Evolutionary conservation across 2,113 vertebrate genomes (phyloP), one percentile per base, ranked within the genome.

Genomic region (Tetrao urogallus): DNA sequence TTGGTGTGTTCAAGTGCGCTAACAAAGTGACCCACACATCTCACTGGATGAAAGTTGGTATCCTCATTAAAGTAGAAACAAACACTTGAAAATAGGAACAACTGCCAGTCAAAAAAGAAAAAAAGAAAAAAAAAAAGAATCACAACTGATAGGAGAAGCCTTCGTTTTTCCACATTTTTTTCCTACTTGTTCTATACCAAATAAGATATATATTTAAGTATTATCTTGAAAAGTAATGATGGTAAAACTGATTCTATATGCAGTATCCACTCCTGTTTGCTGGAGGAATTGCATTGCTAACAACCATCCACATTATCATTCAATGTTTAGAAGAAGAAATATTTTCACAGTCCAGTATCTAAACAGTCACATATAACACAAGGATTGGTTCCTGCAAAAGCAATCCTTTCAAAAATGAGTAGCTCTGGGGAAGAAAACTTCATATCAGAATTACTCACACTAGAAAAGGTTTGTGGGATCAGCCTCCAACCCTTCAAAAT

Each of bases 1-100:
- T 97, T 94, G 65, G 96, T 96, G 94, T 95, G 94, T 97, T 95
- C 84, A 90, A 95, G 96, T 80, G 86, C 52, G 16, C 95, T 97
- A 97, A 98, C 97, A 98, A 97, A 98, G 97, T 98, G 98, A 97
- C 96, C 96, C 90, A 93, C 88, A 95, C 97, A 95, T 96, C 97
- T 98, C 96, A 90, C 96, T 90, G 92, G 98, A 98, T 98, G 96
- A 98, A 98, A 98, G 98, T 97, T 98, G 96, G 86, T 97, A 93
- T 97, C 97, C 98, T 98, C 97, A 98, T 98, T 98, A 98, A 97
- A 98, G 94, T 95, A 97, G 97, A 98, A 98, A 98, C 97, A 98
- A 98, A 98, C 97, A 98, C 95, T 96, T 96, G 97, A 98, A 96
- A 97, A 97, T 80, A 97, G 94, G 97, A 97, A 95, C 94, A 97